These are phyloP conservation scores for Astropecten irregularis DNA, from an alignment of 53 echinoderm and acorn worm genomes.

Conservation along the genomic window DNA sequence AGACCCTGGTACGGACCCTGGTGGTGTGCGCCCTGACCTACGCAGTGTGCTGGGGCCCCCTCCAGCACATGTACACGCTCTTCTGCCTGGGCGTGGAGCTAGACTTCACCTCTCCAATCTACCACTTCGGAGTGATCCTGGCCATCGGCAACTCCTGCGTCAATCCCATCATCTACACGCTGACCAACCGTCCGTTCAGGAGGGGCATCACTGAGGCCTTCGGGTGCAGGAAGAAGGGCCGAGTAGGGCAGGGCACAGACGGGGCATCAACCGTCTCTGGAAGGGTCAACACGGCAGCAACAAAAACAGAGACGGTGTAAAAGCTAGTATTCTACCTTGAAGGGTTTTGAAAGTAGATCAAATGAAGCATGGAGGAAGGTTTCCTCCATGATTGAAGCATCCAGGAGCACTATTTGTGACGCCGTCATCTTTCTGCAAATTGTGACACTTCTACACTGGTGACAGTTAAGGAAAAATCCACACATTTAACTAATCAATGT, in stretches of 20 bases:
- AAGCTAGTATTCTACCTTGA: too few relatives aligned
- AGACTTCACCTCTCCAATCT: neutral
- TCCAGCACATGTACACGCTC: conserved; percentile 24
- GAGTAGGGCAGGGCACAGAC: neutral
- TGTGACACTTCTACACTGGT: too few relatives aligned
- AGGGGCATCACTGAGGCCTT: conserved; percentile 15
- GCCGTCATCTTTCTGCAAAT: too few relatives aligned
- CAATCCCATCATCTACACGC: conserved; percentile 32
- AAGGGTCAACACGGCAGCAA: neutral
- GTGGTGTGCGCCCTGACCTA: conserved; percentile 23
- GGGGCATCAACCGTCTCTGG: neutral
- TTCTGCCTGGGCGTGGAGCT: conserved; percentile 11
- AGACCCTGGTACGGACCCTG: conserved; percentile 28
- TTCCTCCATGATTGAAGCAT: too few relatives aligned
- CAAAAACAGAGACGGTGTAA: too few relatives aligned
- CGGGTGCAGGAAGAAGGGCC: neutral
- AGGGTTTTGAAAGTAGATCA: too few relatives aligned
- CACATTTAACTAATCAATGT: too few relatives aligned
- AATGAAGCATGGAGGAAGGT: too few relatives aligned
- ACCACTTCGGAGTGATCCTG: too few relatives aligned
- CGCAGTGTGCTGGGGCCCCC: conserved; percentile 37
- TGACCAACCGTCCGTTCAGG: conserved; percentile 39
- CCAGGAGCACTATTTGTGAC: too few relatives aligned
- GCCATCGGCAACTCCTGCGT: too few relatives aligned
- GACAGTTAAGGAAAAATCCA: too few relatives aligned